phyloP scores from a whole-genome alignment of 1,140 invertebrate species.

The Aphaenogaster rudis region DNA sequence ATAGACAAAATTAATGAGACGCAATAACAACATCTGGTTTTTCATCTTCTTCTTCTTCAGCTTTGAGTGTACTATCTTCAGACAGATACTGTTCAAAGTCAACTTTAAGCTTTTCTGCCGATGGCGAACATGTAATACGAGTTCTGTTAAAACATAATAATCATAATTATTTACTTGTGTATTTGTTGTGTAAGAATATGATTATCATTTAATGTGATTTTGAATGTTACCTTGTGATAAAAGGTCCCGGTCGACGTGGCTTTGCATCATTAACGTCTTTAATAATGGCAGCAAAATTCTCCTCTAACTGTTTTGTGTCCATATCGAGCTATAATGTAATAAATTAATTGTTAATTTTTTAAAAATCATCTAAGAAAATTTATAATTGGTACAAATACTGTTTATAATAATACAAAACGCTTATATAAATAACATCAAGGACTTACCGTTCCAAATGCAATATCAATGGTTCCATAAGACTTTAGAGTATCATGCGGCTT shows the following conservation, averaged over 20 bases:
- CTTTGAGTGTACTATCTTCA: constrained; percentile 19
- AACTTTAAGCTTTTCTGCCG: constrained; percentile 90
- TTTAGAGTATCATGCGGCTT: constrained; percentile 89
- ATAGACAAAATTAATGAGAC: constrained; percentile 50
- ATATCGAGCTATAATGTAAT: constrained; percentile 90
- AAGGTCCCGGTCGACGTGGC: constrained; percentile 89
- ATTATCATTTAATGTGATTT: constrained; percentile 25
- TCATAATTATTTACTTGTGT: neutral
- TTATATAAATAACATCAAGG: neutral
- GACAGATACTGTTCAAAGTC: constrained; percentile 88
- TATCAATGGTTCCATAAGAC: constrained; percentile 90
- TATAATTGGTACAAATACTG: neutral
- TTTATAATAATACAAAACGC: neutral
- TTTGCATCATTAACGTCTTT: constrained; percentile 88
- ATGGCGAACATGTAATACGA: constrained; percentile 87
- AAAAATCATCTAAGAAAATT: neutral
- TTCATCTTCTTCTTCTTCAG: constrained; percentile 59
- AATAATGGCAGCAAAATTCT: constrained; percentile 90
- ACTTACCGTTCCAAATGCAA: constrained; percentile 90
- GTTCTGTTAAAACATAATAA: constrained; percentile 73
- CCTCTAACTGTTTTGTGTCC: constrained; percentile 90
- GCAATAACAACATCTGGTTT: constrained; percentile 40
- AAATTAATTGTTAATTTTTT: neutral
- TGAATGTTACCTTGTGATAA: constrained; percentile 89
- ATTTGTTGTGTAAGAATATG: neutral